phyloP scores from a whole-genome alignment of 2,113 vertebrate genomes.

The Archocentrus centrarchus region DNA sequence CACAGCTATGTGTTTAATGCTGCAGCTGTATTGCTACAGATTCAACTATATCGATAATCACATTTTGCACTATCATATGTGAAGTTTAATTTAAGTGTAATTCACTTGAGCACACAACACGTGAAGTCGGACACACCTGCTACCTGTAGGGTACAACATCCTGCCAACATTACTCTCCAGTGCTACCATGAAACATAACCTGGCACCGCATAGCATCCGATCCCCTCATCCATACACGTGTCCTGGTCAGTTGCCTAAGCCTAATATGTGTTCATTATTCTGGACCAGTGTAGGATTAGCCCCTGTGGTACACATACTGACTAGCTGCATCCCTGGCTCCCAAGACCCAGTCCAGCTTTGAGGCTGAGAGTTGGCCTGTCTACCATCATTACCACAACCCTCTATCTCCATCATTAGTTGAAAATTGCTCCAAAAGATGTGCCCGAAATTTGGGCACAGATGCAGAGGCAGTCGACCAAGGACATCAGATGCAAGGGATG shows the following conservation, averaged over 20 bases:
- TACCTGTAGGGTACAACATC: constrained; percentile 44
- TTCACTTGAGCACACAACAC: background rate
- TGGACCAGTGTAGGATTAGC: constrained; percentile 70
- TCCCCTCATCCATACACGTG: constrained; percentile 18
- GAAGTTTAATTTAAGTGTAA: constrained; percentile 26
- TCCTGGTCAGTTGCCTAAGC: constrained; percentile 64
- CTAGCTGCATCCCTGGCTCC: constrained; percentile 38
- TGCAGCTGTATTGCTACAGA: constrained; percentile 42
- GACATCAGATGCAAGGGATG: constrained; percentile 32
- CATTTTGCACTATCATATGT: constrained; percentile 19
- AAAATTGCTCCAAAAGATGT: constrained; percentile 51
- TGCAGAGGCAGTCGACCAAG: constrained; percentile 20
- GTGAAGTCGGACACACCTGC: constrained; percentile 48
- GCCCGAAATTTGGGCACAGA: constrained; percentile 26
- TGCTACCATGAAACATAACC: constrained; percentile 18
- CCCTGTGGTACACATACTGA: constrained; percentile 53
- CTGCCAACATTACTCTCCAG: constrained; percentile 28
- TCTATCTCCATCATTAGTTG: constrained; percentile 56
- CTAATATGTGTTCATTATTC: constrained; percentile 72
- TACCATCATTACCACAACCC: constrained; percentile 55
- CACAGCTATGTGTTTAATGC: constrained; percentile 37
- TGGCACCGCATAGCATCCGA: constrained; percentile 35
- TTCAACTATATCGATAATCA: constrained; percentile 24
- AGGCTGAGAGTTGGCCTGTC: constrained; percentile 64
- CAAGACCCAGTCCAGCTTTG: constrained; percentile 35